These are phyloP conservation scores for Natator depressus DNA, from an alignment of 2,113 vertebrate genomes.

Conservation along the genomic window DNA sequence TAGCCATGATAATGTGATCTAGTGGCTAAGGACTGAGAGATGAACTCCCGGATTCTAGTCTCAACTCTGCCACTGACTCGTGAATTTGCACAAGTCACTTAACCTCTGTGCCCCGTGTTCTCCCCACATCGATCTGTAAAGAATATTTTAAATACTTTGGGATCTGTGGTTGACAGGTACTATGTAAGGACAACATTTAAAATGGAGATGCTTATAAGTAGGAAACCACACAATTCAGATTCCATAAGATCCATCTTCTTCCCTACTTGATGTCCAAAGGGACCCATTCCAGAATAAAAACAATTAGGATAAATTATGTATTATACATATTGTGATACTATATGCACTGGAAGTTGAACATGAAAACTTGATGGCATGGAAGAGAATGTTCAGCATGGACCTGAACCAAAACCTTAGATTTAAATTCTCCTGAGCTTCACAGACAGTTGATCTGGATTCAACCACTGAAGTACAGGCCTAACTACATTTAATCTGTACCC, in stretches of 20 bases:
- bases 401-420: neutral
- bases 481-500: neutral
- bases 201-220: neutral
- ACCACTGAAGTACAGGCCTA: neutral
- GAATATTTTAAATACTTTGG: neutral
- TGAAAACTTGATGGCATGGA: neutral
- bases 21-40: neutral
- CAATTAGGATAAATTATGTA: fast-evolving
- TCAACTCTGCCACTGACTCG: neutral
- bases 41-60: neutral
- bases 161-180: neutral
- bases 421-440: neutral
- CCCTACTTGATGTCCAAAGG: neutral
- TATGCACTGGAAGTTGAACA: neutral
- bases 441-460: neutral
- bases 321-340: fast-evolving
- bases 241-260: neutral
- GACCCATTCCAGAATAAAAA: neutral
- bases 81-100: neutral
- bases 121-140: neutral
- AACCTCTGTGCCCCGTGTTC: neutral
- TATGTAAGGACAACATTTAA: neutral
- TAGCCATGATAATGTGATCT: neutral
- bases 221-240: neutral
- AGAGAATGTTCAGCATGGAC: neutral